These are phyloP conservation scores for Corvus cornix DNA, from an alignment of 2,113 vertebrate species.

Conservation along the genomic window DNA sequence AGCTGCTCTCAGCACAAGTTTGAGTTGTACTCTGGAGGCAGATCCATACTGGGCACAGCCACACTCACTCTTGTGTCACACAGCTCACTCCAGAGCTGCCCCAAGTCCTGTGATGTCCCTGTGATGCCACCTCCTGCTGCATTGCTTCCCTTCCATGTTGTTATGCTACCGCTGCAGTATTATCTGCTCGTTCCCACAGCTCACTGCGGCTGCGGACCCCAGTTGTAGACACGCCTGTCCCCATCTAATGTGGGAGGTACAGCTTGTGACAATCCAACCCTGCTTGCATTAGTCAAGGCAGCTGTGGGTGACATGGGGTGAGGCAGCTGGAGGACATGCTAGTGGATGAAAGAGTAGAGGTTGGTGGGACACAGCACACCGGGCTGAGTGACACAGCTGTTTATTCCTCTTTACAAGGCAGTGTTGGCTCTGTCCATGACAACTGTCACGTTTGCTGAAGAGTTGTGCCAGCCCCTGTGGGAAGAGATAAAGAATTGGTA, in stretches of 20 bases:
- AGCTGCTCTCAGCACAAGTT: background rate
- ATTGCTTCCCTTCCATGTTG: background rate
- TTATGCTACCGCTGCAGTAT: accelerated
- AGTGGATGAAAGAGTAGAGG: background rate
- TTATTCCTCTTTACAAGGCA: background rate
- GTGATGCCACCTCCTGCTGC: background rate
- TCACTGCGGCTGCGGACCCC: accelerated
- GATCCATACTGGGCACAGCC: background rate
- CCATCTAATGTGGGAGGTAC: accelerated
- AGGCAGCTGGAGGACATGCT: background rate
- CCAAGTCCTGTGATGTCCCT: background rate
- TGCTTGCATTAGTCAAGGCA: background rate
- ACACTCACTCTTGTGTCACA: background rate
- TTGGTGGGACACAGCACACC: background rate
- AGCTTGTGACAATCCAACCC: background rate
- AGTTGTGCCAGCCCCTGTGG: background rate
- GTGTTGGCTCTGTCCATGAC: background rate
- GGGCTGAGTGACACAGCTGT: too few relatives aligned
- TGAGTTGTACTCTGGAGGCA: background rate
- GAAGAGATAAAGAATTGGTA: background rate
- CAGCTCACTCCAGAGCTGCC: background rate
- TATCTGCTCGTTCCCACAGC: accelerated
- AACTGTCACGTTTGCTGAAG: background rate
- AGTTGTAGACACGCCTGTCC: accelerated
- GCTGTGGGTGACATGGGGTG: accelerated